Evolutionary conservation across 2,888 invertebrate genomes (phyloP), one percentile per base, ranked within the genome.

Genomic region (Amblyteles armatorius): DNA sequence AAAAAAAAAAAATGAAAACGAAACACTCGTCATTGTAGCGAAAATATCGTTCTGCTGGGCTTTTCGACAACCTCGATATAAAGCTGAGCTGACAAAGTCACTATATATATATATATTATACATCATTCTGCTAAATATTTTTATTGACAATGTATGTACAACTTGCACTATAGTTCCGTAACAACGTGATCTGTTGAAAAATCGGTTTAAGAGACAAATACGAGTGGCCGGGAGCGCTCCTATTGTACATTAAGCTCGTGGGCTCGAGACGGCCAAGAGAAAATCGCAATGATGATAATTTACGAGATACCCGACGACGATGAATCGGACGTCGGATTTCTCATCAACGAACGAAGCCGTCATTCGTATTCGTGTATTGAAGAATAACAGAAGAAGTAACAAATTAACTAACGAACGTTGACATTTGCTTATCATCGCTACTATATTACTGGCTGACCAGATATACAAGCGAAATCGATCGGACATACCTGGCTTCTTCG

Each of bases 121-220:
- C 71, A 80, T 76, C 52, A 82, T 78, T 80, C 80, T 79, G 78
- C 80, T 83, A 71, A 11, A 86, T 86, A 87, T 86, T 86, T 86
- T 86, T 84, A 86, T 83, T 69, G 68, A 79, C 69, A 81, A 79
- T 72, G 48, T 87, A 87, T 84, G 86, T 87, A 87, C 78, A 80
- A 80, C 63, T 63, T 81, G 86, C 86, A 87, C 84, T 80, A 68
- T 86, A 84, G 82, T 87, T 84, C 65, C 76, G 52, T 80, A 72
- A 74, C 33, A n/a, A 81, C 69, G 78, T 55, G 48, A 63, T 57
- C 19, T 48, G 44, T 69, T 33, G 13, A 52, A 29, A 68, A 71
- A 69, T 63, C 55, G 60, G 22, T 68, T 52, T 50, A 52, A 63
- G 74, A 76, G 69, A 71, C 19, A 26, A 72, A 73, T 65, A 73